Evolutionary conservation across 2,797 vertebrate genomes (phyloP).

Genomic region (Pseudochirops corinnae): DNA sequence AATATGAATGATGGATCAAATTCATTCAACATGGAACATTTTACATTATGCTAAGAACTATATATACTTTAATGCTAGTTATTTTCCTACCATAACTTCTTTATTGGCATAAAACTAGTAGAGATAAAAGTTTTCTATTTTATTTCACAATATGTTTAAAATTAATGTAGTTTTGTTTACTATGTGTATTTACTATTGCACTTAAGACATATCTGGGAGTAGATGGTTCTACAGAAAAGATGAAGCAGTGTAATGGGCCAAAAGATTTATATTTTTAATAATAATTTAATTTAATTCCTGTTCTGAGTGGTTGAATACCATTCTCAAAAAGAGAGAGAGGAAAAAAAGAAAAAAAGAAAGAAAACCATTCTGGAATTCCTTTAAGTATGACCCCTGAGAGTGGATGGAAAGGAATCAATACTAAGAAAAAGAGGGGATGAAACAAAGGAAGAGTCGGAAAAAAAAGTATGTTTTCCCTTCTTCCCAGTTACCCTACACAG

Average conservation of each 20-base stretch:
- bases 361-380: neutral
- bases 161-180: neutral
- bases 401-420: neutral
- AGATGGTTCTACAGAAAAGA: neutral
- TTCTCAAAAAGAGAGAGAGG: too few species aligned
- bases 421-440: neutral
- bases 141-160: neutral
- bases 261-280: neutral
- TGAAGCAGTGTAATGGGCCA: neutral
- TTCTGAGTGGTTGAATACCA: neutral
- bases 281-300: constrained; percentile 1
- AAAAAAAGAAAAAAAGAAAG: too few species aligned
- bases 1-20: constrained; percentile 29
- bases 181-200: neutral
- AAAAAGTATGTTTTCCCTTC: neutral
- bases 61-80: neutral
- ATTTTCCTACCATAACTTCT: neutral
- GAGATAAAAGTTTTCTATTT: neutral
- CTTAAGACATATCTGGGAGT: neutral
- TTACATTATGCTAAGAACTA: constrained; percentile 20
- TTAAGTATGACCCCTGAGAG: too few species aligned
- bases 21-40: constrained; percentile 35
- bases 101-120: constrained; percentile 9
- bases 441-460: neutral
- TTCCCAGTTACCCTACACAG: neutral